Evolutionary conservation across 2,888 invertebrate genomes (phyloP), one percentile per base, ranked within the genome.

Genomic region (Cyrtodaria siliqua): DNA sequence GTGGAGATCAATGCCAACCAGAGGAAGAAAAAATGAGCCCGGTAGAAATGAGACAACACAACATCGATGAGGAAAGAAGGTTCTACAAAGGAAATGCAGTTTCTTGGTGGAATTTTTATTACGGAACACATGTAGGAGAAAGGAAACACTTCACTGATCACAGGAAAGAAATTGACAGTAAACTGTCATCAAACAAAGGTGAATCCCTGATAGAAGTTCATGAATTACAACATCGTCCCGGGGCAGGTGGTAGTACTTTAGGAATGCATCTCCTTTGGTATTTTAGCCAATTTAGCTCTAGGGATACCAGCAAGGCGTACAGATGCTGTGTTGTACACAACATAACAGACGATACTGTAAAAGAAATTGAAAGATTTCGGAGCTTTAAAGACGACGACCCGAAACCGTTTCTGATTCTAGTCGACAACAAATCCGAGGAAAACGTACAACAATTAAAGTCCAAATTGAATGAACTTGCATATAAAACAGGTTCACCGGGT

Each of bases 71-170:
- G 26, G 44, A 73, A 29, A 55, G 50, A 20, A 40, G 9, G 3
- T 73, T 62, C 26, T 73, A 67, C 42, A 50, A 62, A 27, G 73
- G 73, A 12, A 56, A 67, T 27, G 44, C 29, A 8, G 67, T 67
- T 12, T 67, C 67, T 1, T 67, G 67, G 67, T 62, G 66, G 66
- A 73, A 73, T 23, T 62, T 73, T 16, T 67, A 62, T 40, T 73
- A 56, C 24, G 16, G 16, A 20, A 33, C 47, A 16, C 67, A 73
- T 4, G 67, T 67, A 16, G 49, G 67, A 3, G 29, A 50, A 55
- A 29, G 73, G 8, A 53, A 67, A 27, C 2, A 24, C 14, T 73
- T 42, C 57, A 29, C 29, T 3, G 12, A 3, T 2, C 62, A 49
- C 38, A 8, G 18, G 18, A 20, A 26, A n/a, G 20, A 23, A 16